A percentile compares a stretch with the other conserved stretches of the same genome.
These are phyloP conservation scores for Caenorhabditis wallacei DNA, from an alignment of 2,888 invertebrate species.

Conservation along the genomic window DNA sequence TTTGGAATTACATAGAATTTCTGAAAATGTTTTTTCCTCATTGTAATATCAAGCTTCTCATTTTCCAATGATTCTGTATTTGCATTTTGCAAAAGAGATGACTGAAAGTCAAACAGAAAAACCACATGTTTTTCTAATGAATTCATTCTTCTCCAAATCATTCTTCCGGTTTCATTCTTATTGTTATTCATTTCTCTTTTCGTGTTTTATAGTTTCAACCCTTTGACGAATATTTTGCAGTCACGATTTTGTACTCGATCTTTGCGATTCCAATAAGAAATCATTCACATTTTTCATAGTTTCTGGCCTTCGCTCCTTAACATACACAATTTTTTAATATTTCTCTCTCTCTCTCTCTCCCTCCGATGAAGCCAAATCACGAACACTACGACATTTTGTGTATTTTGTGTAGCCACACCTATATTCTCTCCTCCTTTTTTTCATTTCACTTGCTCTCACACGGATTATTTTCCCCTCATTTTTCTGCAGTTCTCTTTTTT, in stretches of 20 bases:
- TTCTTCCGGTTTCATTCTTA: too few relatives aligned
- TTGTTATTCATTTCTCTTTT: not conserved
- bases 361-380: slow-evolving; percentile 19
- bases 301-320: slow-evolving; percentile 10
- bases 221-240: not conserved
- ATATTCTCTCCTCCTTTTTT: not conserved
- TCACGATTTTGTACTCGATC: slow-evolving; percentile 33
- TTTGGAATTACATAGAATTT: too few relatives aligned
- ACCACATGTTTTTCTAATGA: too few relatives aligned
- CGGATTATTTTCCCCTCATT: not conserved
- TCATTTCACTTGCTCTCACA: not conserved
- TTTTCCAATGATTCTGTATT: too few relatives aligned
- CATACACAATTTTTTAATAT: slow-evolving; percentile 13
- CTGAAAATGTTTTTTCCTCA: too few relatives aligned
- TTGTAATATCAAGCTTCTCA: too few relatives aligned
- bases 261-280: slow-evolving; percentile 14
- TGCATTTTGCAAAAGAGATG: too few relatives aligned
- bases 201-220: slow-evolving; percentile 24
- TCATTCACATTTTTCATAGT: slow-evolving; percentile 9
- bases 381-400: slow-evolving; percentile 34
- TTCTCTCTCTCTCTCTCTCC: too few relatives aligned
- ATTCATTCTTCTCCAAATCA: too few relatives aligned
- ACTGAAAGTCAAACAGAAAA: too few relatives aligned
- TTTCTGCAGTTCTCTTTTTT: slow-evolving; percentile 1
- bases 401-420: slow-evolving; percentile 36